Base-by-base conservation (phyloP, 53 echinoderm and acorn worm species). In the Holothuria scabra region DNA sequence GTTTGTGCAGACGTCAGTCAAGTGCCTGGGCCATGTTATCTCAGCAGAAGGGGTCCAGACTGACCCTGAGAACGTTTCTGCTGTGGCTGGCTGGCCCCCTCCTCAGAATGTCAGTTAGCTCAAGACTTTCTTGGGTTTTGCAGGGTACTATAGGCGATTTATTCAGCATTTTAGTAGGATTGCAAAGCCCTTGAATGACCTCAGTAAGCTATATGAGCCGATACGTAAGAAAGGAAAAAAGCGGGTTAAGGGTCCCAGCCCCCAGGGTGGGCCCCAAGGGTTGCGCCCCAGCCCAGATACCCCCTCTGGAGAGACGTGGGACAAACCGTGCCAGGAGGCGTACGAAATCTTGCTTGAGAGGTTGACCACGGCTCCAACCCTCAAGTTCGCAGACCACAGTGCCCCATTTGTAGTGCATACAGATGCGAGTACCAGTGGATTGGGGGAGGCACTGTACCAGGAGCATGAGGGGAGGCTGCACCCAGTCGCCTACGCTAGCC, bases 61-160 rank as follows among this genome's bases (percentile, higher is more conserved):
- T 18, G 84, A 88, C 31, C 88, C 84, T 60, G 62, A 71, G n/a
- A 88, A 88, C 52, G 25, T 88, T 4, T 30, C 74, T 61, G 83
- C 88, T 23, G 88, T 87, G 16, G 58, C 29, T 21, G 4, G 8
- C n/a, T 87, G 88, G 72, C 82, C 59, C 60, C 34, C 28, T 18
- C 82, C 88, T 16, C 21, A 56, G 4, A 81, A 46, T 41, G 72
- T 60, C 28, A 59, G 67, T 28, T 83, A 88, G 41, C 31, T 91
- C 6, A 91, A 88, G 67, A 85, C 92, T 1, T 86, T 91, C 46
- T 46, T 88, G 2, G 88, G 92, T 3, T 92, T 92, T 46, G 81
- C 85, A 12, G 88, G 88, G 1, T 88, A 91, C 49, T 92, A 83
- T 29, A 41, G 88, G 32, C 85, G 88, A 6, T 92, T 88, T 46